phyloP scores from a whole-genome alignment of 2,888 invertebrate species.

The Gymnocheta viridis region DNA sequence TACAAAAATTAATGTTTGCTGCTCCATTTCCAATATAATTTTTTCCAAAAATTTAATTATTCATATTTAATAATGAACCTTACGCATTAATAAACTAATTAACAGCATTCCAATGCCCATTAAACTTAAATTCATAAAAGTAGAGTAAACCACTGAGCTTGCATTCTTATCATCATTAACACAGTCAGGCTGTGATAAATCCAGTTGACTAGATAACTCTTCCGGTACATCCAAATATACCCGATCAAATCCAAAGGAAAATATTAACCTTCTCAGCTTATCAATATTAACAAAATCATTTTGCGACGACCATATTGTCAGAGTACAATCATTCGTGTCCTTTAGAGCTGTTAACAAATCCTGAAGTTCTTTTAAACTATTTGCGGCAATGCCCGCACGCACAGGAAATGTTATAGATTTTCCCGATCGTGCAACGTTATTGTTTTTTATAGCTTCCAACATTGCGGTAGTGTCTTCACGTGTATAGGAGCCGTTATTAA shows the following conservation, averaged over 20 bases:
- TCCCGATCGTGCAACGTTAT: slow-evolving; percentile 81
- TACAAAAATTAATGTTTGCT: background rate
- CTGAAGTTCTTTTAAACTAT: slow-evolving; percentile 85
- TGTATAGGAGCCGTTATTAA: slow-evolving; percentile 85
- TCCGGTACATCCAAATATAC: slow-evolving; percentile 91
- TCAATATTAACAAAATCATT: slow-evolving; percentile 87
- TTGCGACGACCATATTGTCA: slow-evolving; percentile 91
- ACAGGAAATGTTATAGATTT: slow-evolving; percentile 92
- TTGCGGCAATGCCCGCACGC: slow-evolving; percentile 86
- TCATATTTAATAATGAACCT: slow-evolving; percentile 43
- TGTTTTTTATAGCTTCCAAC: slow-evolving; percentile 84
- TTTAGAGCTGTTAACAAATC: slow-evolving; percentile 83
- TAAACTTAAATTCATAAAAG: too few species aligned
- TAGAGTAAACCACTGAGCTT: slow-evolving; percentile 71
- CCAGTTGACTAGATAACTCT: slow-evolving; percentile 83
- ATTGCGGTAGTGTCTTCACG: slow-evolving; percentile 86
- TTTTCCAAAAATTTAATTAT: too few species aligned
- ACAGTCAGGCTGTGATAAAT: slow-evolving; percentile 69
- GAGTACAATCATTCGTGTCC: slow-evolving; percentile 82
- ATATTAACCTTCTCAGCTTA: slow-evolving; percentile 86
- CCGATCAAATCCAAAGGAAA: slow-evolving; percentile 85
- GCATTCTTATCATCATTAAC: background rate
- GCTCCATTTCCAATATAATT: too few species aligned
- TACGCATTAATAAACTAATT: slow-evolving; percentile 74
- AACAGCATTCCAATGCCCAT: slow-evolving; percentile 75